These are phyloP conservation scores for Nipponacmea schrenckii DNA, from an alignment of 2,888 invertebrate species.

Conservation along the genomic window DNA sequence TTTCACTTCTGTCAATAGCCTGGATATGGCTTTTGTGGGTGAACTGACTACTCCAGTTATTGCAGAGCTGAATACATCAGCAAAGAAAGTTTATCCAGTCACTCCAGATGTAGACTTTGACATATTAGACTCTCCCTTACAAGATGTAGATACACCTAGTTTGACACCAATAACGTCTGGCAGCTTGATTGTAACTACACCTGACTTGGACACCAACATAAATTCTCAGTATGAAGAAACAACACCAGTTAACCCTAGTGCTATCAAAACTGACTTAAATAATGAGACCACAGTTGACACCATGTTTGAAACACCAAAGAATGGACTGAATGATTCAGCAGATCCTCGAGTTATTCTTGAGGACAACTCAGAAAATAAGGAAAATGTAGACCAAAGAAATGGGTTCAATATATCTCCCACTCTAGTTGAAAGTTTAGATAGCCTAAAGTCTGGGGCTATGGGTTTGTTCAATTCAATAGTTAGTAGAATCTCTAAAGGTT, in stretches of 20 bases:
- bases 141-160: neutral
- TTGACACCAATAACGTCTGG: neutral
- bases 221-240: neutral
- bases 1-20: neutral
- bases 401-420: neutral
- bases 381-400: neutral
- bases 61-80: neutral
- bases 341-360: neutral
- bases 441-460: neutral
- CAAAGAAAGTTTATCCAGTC: slow-evolving; percentile 6
- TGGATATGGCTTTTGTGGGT: neutral
- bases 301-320: neutral
- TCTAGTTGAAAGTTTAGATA: neutral
- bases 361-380: neutral
- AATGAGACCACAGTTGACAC: neutral
- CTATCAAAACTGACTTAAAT: neutral
- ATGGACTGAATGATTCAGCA: neutral
- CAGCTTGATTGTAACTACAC: neutral
- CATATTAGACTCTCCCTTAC: neutral
- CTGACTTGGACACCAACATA: neutral
- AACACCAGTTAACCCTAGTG: neutral
- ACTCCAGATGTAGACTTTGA: neutral
- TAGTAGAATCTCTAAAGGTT: neutral
- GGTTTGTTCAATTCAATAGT: neutral
- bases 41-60: neutral